phyloP scores from a whole-genome alignment of 2,113 vertebrate genomes.

The Neopipo cinnamomea region DNA sequence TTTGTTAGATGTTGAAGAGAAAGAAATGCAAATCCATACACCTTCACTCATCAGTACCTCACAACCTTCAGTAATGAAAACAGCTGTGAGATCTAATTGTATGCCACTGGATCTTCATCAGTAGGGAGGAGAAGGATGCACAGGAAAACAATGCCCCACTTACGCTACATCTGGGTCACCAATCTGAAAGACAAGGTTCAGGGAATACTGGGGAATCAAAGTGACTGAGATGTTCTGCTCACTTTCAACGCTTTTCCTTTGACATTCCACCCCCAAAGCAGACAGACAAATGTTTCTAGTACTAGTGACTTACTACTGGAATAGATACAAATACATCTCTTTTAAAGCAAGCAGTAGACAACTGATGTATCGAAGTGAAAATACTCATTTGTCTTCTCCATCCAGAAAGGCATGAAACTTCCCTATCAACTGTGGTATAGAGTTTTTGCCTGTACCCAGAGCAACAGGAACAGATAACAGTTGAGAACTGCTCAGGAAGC shows the following conservation, averaged over 20 bases:
- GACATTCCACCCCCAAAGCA: background rate
- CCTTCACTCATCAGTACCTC: background rate
- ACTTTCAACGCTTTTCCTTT: background rate
- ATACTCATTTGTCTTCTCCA: background rate
- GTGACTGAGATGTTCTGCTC: background rate
- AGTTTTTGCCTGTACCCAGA: background rate
- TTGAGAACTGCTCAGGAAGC: background rate
- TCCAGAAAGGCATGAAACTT: background rate
- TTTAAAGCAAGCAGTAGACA: background rate
- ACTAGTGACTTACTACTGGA: background rate
- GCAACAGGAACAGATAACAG: background rate
- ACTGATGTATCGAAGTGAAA: background rate
- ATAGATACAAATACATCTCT: background rate
- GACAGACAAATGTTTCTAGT: background rate
- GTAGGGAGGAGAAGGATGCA: background rate
- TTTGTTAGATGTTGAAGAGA: background rate
- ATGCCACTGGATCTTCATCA: background rate
- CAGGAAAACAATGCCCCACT: fast-evolving
- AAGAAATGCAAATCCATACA: background rate
- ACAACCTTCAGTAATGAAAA: background rate
- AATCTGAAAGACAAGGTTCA: background rate
- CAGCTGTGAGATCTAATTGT: background rate
- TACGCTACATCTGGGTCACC: background rate
- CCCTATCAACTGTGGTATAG: background rate
- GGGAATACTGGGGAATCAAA: background rate